phyloP scores from a whole-genome alignment of 2,888 invertebrate genomes.

The Tromatobia lineatoria region DNA sequence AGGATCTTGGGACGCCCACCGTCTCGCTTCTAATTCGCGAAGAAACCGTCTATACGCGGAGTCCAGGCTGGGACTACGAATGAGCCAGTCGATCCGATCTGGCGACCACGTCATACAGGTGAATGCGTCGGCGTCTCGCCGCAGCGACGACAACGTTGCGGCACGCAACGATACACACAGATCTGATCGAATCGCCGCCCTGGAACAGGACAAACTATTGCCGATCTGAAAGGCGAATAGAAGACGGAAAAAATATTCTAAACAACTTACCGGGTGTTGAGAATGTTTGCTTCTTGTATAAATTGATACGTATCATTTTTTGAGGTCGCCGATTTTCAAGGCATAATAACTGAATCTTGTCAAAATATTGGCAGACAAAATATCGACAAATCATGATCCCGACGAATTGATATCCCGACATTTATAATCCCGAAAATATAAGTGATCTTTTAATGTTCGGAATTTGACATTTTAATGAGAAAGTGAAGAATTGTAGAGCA shows the following conservation, averaged over 20 bases:
- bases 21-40: slow-evolving; percentile 78
- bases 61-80: slow-evolving; percentile 49
- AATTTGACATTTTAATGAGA: no score
- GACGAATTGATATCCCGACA: no score
- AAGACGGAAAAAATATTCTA: slow-evolving; percentile 31
- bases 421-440: no score
- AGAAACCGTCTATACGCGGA: slow-evolving; percentile 53
- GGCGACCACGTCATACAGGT: slow-evolving; percentile 83
- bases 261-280: slow-evolving; percentile 46
- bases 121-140: slow-evolving; percentile 79
- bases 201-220: slow-evolving; percentile 51
- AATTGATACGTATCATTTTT: neutral
- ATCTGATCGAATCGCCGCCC: slow-evolving; percentile 37
- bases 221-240: slow-evolving; percentile 32
- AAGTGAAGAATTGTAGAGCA: no score
- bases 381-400: no score
- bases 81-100: slow-evolving; percentile 75
- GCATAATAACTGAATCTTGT: no score
- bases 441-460: no score
- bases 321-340: neutral
- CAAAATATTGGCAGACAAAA: no score
- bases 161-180: slow-evolving; percentile 25
- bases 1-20: slow-evolving; percentile 76
- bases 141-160: slow-evolving; percentile 50
- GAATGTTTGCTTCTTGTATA: slow-evolving; percentile 13